Percentiles rank a stretch among this genome's conserved stretches.
These are phyloP conservation scores for Pristionchus japonicus DNA, from an alignment of 2,888 invertebrate genomes.

Conservation along the genomic window DNA sequence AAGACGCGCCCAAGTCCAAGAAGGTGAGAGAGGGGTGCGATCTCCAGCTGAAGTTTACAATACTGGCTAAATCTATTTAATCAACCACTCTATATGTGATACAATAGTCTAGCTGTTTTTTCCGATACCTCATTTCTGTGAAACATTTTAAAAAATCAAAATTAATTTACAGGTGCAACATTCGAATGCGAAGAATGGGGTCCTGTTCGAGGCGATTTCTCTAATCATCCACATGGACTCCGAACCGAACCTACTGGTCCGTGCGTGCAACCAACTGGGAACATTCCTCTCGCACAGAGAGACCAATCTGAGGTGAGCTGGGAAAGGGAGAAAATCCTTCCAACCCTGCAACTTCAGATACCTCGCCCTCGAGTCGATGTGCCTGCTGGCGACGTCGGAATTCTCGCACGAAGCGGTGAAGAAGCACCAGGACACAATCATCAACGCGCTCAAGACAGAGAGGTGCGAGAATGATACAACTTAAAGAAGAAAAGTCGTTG, in stretches of 20 bases:
- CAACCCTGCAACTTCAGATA: conserved; percentile 79
- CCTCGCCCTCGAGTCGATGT: conserved; percentile 98
- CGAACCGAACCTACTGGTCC: conserved; percentile 84
- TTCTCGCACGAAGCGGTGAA: conserved; percentile 99
- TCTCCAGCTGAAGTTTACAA: background rate
- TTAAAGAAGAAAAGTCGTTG: background rate
- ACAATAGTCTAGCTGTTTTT: no score
- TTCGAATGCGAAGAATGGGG: conserved; percentile 99
- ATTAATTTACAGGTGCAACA: conserved; percentile 90
- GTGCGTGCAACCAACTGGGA: conserved; percentile 98
- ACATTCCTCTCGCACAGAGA: conserved; percentile 94
- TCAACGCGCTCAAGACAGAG: conserved; percentile 89
- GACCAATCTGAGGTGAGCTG: conserved; percentile 87
- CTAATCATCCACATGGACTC: conserved; percentile 98
- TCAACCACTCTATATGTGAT: no score
- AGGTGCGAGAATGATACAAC: conserved; percentile 57
- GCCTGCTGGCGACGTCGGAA: conserved; percentile 97
- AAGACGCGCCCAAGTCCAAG: conserved; percentile 99
- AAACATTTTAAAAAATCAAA: no score
- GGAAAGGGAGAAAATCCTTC: background rate
- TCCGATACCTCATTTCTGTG: no score
- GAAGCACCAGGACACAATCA: conserved; percentile 99
- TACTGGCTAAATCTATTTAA: no score
- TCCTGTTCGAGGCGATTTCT: conserved; percentile 98
- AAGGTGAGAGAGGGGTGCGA: conserved; percentile 79